Base-by-base conservation (phyloP, 2,888 invertebrate genomes). In the Reticulitermes lucifugus region DNA sequence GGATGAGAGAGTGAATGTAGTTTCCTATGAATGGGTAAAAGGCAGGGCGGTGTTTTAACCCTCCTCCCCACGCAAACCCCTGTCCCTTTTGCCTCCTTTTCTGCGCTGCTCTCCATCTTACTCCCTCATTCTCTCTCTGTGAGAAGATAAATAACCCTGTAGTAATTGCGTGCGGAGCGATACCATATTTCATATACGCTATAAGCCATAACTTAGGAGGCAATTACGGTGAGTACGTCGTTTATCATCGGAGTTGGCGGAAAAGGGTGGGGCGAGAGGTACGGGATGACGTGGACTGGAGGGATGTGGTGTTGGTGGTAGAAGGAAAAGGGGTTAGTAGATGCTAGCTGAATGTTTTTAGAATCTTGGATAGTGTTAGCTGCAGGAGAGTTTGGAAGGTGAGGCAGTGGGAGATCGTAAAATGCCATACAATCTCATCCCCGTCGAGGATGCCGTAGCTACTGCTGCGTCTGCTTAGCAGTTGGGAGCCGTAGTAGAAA, bases 141-240 rank as follows among this genome's bases (percentile, higher is more conserved):
- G 73, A 83, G 89, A 90, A 92, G 92, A 92, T 92, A 91, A 92
- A 92, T 92, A 92, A 92, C 92, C 91, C 90, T 90, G 90, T 91
- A 90, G 92, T 92, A 92, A 92, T 92, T 92, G 92, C 92, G 91
- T 92, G 92, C 90, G 91, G 92, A 92, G 91, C 92, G 91, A 92
- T 91, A 91, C 92, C 92, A 92, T 92, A 92, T 92, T 92, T 92
- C 92, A 92, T 92, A 91, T 90, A 91, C 91, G 91, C 91, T 92
- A 91, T 91, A 91, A 91, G 91, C 92, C 92, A 92, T 92, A 92
- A 92, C 92, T 92, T 92, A 92, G 91, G 90, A 92, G 92, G 92
- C 92, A 92, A 93, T 93, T 92, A 92, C 92, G 90, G 91, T 91
- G 92, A 93, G 92, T 92, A 92, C 91, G 91, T 92, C 92, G 91